A percentile compares a stretch with the other conserved stretches of the same genome.
Conservation (phyloP, 1,140 invertebrate genomes). For the Lepidurus couesii region DNA sequence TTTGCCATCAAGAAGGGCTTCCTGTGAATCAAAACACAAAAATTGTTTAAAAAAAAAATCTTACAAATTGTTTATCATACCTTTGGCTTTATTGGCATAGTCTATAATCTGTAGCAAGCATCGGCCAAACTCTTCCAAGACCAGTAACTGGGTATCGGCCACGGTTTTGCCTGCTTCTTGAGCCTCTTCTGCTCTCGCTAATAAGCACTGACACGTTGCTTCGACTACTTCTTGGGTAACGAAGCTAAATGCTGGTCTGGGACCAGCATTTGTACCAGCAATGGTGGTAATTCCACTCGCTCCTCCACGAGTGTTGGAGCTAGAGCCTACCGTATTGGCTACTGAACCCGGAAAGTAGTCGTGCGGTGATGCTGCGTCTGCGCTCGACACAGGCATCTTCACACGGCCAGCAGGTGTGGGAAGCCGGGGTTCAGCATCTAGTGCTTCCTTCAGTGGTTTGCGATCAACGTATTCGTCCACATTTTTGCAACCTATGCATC, state of each 20-base stretch:
- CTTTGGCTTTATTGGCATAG: slow-evolving; percentile 57
- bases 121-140: slow-evolving; percentile 90
- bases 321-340: neutral
- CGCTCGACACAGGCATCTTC: neutral
- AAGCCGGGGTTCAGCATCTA: slow-evolving; percentile 18
- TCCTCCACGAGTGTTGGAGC: neutral
- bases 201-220: slow-evolving; percentile 88
- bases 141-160: slow-evolving; percentile 71
- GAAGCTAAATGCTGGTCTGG: slow-evolving; percentile 76
- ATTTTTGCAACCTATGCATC: slow-evolving; percentile 95
- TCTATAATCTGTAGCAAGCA: slow-evolving; percentile 89
- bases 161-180: slow-evolving; percentile 60
- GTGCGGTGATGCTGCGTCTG: neutral
- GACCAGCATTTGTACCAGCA: slow-evolving; percentile 24
- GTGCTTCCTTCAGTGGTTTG: neutral
- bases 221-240: slow-evolving; percentile 90
- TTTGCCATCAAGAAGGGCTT: neutral
- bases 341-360: neutral
- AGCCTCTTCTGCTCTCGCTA: slow-evolving; percentile 82
- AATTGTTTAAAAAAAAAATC: neutral
- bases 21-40: neutral
- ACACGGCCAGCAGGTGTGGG: slow-evolving; percentile 22
- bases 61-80: slow-evolving; percentile 36
- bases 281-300: neutral
- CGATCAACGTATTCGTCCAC: slow-evolving; percentile 48